Evolutionary conservation across 2,888 invertebrate species (phyloP).

Genomic region (Neria commutata): DNA sequence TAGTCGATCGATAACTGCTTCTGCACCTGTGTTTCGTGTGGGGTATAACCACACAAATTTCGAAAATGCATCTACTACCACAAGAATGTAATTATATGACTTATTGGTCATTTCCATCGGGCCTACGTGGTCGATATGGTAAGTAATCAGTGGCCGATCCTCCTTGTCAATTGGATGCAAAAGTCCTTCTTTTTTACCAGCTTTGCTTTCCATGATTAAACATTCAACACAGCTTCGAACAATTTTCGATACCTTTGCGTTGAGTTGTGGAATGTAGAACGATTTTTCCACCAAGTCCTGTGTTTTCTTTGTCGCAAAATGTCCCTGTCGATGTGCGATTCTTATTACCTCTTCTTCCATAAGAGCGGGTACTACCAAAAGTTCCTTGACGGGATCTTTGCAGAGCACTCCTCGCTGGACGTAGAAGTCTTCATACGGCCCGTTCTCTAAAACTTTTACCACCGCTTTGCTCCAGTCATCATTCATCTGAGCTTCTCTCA

Average conservation of each 20-base stretch:
- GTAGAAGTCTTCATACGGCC: conserved; percentile 22
- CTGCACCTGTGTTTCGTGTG: background rate
- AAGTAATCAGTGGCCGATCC: background rate
- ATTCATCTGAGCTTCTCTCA: conserved; percentile 16
- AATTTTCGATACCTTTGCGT: conserved; percentile 20
- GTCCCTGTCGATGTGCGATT: conserved; percentile 21
- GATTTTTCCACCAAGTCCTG: conserved; percentile 23
- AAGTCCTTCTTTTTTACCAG: conserved; percentile 24
- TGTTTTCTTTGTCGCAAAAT: conserved; percentile 24
- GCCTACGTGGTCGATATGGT: conserved; percentile 19
- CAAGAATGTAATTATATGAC: conserved; percentile 11
- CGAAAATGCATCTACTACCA: conserved; percentile 9
- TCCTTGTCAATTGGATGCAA: conserved; percentile 24
- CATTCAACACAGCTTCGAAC: conserved; percentile 28
- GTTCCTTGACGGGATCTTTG: conserved; percentile 12
- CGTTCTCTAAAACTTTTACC: conserved; percentile 13
- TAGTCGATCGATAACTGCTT: background rate
- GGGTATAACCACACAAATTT: conserved; percentile 10
- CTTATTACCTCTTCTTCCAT: conserved; percentile 40
- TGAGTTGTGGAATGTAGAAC: conserved; percentile 25
- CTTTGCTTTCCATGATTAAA: conserved; percentile 24
- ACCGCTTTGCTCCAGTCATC: conserved; percentile 26
- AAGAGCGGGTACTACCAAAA: conserved; percentile 45
- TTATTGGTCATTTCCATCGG: conserved; percentile 19
- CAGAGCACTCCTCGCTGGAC: conserved; percentile 20